A percentile compares a stretch with the other conserved stretches of the same genome.
These are phyloP conservation scores for Engraulis encrasicolus DNA, from an alignment of 2,113 vertebrate species.

Conservation along the genomic window DNA sequence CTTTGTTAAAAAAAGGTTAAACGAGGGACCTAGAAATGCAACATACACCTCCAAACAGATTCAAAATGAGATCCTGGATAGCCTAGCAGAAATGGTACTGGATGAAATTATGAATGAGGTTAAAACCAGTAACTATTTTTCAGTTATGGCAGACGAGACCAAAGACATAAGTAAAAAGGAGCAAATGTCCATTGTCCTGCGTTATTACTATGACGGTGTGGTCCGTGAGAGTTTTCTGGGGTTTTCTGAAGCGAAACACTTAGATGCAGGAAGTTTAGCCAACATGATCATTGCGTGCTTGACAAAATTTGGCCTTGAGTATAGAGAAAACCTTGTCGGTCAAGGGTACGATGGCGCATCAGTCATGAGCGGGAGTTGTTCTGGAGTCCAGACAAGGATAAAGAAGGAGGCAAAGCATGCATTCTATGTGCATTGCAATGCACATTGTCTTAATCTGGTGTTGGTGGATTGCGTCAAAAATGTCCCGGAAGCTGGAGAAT, in stretches of 20 bases:
- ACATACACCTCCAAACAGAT: not conserved
- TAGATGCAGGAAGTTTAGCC: too few species aligned
- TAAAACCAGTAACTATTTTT: too few species aligned
- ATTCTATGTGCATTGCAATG: not conserved
- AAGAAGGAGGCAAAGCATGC: not conserved
- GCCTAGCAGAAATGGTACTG: too few species aligned
- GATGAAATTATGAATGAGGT: too few species aligned
- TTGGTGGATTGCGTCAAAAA: not conserved
- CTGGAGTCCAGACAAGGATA: not conserved
- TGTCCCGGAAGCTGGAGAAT: not conserved
- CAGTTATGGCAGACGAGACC: too few species aligned
- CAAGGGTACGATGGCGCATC: not conserved
- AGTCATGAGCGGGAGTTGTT: not conserved
- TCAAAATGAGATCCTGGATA: too few species aligned
- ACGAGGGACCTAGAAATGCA: conserved; percentile 11
- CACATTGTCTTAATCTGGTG: not conserved
- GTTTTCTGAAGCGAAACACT: too few species aligned
- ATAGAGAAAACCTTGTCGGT: not conserved
- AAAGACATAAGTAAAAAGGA: too few species aligned
- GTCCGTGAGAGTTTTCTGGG: too few species aligned
- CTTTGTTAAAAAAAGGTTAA: not conserved
- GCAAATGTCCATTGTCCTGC: too few species aligned
- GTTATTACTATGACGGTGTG: too few species aligned
- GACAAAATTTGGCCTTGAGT: not conserved
- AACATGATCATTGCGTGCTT: too few species aligned